phyloP scores from a whole-genome alignment of 2,113 vertebrate genomes.

The Barnardius zonarius region DNA sequence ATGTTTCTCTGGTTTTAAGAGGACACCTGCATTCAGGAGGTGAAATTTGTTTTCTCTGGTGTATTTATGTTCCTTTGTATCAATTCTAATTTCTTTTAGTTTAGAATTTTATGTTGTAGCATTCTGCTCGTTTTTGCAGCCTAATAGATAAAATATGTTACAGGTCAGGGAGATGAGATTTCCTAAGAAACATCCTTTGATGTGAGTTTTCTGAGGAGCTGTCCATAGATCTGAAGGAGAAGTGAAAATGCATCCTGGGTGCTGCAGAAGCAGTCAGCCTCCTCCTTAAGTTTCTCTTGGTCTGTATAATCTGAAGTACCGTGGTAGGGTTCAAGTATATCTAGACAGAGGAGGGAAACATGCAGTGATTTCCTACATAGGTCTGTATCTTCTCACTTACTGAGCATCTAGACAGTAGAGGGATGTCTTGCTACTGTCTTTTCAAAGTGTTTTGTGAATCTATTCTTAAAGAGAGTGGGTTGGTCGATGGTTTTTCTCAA shows the following conservation, averaged over 20 bases:
- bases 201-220: not conserved
- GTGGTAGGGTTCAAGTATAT: not conserved
- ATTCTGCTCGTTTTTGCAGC: not conserved
- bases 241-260: not conserved
- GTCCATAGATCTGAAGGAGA: not conserved
- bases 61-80: not conserved
- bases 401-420: not conserved
- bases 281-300: not conserved
- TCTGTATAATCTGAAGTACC: not conserved
- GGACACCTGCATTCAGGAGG: not conserved
- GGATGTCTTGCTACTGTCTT: not conserved
- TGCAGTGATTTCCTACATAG: not conserved
- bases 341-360: not conserved
- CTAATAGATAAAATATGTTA: not conserved
- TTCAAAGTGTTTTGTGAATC: not conserved
- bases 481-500: not conserved
- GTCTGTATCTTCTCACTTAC: not conserved
- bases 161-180: not conserved
- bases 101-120: not conserved
- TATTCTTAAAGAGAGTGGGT: not conserved
- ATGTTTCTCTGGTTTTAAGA: not conserved
- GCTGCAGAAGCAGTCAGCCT: not conserved
- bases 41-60: not conserved
- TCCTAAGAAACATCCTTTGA: not conserved
- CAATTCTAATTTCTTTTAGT: not conserved